Conservation (phyloP, 2,113 vertebrate genomes). For the Toxotes chatareus region DNA sequence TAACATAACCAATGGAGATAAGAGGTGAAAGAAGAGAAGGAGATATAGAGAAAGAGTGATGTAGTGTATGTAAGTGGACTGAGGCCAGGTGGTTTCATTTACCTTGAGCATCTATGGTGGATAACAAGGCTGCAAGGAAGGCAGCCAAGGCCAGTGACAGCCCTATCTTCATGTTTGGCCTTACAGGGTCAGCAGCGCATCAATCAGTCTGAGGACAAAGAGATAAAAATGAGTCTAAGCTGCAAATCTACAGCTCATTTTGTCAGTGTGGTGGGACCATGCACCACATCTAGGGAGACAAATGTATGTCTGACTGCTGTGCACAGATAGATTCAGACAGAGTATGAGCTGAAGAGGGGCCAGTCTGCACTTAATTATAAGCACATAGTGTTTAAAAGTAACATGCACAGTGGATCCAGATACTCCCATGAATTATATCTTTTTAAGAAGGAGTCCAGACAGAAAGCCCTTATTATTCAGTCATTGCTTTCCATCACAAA, state of each 20-base stretch:
- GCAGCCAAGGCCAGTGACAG: conserved; percentile 88
- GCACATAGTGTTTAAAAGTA: neutral
- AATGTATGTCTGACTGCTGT: neutral
- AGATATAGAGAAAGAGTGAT: conserved; percentile 41
- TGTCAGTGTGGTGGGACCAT: neutral
- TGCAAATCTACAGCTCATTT: conserved; percentile 1
- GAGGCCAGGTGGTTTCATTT: conserved; percentile 76
- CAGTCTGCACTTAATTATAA: neutral
- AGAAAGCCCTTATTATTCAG: conserved; percentile 10
- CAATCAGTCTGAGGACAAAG: conserved; percentile 87
- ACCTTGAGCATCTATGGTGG: conserved; percentile 95
- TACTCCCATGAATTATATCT: neutral
- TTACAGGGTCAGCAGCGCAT: conserved; percentile 90
- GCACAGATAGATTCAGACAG: neutral
- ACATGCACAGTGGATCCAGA: neutral
- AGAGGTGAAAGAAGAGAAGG: conserved; percentile 36
- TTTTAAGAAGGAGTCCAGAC: neutral
- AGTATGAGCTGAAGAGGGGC: neutral
- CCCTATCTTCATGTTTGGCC: conserved; percentile 91
- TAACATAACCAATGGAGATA: conserved; percentile 36
- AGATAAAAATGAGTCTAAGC: conserved; percentile 42
- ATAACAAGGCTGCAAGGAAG: conserved; percentile 89
- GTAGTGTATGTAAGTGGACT: conserved; percentile 34
- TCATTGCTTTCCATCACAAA: conserved; percentile 6
- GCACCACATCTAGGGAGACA: neutral